phyloP scores from a whole-genome alignment of 2,113 vertebrate species.

The Heteronetta atricapilla region DNA sequence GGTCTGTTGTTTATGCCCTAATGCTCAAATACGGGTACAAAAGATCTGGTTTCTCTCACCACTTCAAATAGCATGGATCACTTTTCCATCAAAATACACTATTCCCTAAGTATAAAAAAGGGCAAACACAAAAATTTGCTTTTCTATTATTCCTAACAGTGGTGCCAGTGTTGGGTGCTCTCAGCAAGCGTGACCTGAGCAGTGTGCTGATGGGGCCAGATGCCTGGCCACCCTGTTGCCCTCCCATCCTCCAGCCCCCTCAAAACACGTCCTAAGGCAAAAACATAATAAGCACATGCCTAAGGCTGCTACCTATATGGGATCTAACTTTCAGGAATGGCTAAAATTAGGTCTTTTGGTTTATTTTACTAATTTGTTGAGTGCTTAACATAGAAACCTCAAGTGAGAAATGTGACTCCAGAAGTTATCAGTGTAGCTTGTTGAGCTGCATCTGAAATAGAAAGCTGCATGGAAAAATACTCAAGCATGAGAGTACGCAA shows the following conservation, averaged over 20 bases:
- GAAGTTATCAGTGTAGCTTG: not conserved
- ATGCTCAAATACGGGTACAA: constrained; percentile 53
- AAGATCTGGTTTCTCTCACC: constrained; percentile 32
- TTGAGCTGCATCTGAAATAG: not conserved
- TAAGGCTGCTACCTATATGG: not conserved
- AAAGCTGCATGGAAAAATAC: not conserved
- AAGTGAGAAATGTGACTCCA: not conserved
- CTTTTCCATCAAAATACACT: constrained; percentile 50
- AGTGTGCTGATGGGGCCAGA: fast-evolving
- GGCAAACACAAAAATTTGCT: constrained; percentile 17
- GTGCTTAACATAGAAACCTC: not conserved
- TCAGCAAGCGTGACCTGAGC: not conserved
- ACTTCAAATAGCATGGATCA: constrained; percentile 22
- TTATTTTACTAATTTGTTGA: not conserved
- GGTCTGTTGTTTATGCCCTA: constrained; percentile 40
- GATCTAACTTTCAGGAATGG: not conserved
- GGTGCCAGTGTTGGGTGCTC: not conserved
- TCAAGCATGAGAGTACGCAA: not conserved
- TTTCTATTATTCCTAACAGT: not conserved
- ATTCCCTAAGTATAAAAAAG: constrained; percentile 35
- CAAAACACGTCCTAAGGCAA: not conserved
- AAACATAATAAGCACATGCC: fast-evolving
- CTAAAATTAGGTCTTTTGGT: not conserved
- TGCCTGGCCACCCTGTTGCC: not conserved
- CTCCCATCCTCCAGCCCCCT: fast-evolving